A percentile compares a stretch with the other conserved stretches of the same genome.
phyloP scores from a whole-genome alignment of 2,888 invertebrate species.

The Flexamia atlantica region DNA sequence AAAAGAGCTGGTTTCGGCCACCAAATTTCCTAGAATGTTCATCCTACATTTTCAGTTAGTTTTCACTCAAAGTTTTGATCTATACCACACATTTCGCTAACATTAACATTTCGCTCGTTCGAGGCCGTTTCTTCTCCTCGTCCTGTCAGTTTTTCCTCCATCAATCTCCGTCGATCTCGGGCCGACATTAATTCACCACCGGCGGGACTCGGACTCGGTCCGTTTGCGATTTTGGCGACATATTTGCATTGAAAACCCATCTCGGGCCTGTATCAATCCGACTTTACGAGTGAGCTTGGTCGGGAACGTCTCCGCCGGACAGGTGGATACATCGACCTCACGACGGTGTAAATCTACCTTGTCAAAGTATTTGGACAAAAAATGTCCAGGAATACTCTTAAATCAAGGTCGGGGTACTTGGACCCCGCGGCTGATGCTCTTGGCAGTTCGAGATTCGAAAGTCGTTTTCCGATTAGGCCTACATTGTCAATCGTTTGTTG shows the following conservation, averaged over 20 bases:
- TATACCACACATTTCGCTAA: no score
- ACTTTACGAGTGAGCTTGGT: not conserved
- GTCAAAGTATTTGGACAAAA: not conserved
- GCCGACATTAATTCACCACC: constrained; percentile 13
- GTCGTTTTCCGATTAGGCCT: no score
- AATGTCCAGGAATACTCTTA: not conserved
- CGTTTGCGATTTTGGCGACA: not conserved
- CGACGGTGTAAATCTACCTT: not conserved
- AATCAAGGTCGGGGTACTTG: not conserved
- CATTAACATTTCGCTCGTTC: no score
- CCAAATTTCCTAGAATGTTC: no score
- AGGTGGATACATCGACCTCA: not conserved
- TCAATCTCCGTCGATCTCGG: constrained; percentile 7
- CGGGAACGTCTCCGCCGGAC: not conserved
- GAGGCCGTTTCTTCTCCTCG: no score
- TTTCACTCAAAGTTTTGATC: no score
- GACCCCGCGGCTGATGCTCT: not conserved
- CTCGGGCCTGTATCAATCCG: not conserved
- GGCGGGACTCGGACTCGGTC: not conserved
- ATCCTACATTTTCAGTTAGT: no score
- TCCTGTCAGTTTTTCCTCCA: constrained; percentile 20
- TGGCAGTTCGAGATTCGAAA: no score
- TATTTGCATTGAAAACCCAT: constrained; percentile 29
- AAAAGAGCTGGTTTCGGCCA: no score
- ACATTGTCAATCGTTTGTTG: no score